These are phyloP conservation scores for Cyprinodon variegatus DNA, from an alignment of 2,113 vertebrate species.

Conservation along the genomic window DNA sequence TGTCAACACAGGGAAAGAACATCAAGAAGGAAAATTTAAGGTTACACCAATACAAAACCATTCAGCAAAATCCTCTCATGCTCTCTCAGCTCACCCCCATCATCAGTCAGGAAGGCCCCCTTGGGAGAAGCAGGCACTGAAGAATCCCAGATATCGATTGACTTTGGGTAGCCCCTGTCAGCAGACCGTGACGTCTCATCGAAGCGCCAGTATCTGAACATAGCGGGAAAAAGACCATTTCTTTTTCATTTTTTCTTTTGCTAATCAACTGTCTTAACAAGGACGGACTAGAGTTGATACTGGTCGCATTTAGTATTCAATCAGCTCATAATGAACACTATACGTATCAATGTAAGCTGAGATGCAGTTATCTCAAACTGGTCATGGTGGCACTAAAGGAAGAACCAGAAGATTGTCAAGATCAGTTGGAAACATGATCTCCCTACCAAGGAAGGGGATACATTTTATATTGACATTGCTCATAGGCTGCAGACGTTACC, in stretches of 20 bases:
- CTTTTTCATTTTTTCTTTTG: background rate
- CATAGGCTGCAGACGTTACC: slow-evolving; percentile 71
- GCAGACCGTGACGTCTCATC: slow-evolving; percentile 86
- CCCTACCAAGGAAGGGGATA: background rate
- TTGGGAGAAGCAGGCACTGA: slow-evolving; percentile 90
- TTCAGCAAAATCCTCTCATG: background rate
- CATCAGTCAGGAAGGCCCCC: slow-evolving; percentile 91
- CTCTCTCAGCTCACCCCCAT: slow-evolving; percentile 85
- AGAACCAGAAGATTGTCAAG: background rate
- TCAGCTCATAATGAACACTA: background rate
- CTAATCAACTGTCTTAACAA: slow-evolving; percentile 8
- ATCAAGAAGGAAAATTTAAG: too few species aligned
- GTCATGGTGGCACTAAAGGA: background rate
- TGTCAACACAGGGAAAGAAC: too few species aligned
- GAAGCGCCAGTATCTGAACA: slow-evolving; percentile 95
- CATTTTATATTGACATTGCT: background rate
- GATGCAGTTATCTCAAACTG: background rate
- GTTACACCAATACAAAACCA: background rate
- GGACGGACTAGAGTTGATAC: background rate
- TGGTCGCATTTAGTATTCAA: background rate
- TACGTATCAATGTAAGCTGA: background rate
- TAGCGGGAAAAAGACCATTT: background rate
- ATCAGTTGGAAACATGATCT: background rate
- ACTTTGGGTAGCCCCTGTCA: slow-evolving; percentile 92
- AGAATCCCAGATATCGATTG: slow-evolving; percentile 91